A percentile compares a stretch with the other conserved stretches of the same genome.
phyloP scores from a whole-genome alignment of 2,113 vertebrate species.

The Heloderma charlesbogerti region DNA sequence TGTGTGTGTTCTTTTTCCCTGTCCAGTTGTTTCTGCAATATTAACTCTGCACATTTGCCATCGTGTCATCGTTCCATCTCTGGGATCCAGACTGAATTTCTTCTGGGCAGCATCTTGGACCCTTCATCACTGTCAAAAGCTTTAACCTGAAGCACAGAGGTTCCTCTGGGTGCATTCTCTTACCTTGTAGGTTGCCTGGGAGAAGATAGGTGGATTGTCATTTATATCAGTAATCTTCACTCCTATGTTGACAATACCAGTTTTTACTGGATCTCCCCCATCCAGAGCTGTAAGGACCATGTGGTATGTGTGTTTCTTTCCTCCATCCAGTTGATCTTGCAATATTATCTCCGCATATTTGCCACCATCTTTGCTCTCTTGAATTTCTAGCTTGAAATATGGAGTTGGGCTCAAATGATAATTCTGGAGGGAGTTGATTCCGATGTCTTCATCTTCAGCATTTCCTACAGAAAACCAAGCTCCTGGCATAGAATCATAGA shows the following conservation, averaged over 20 bases:
- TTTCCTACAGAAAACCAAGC: conserved; percentile 71
- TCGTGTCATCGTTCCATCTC: conserved; percentile 72
- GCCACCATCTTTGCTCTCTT: conserved; percentile 56
- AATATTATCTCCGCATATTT: conserved; percentile 74
- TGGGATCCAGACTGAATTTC: conserved; percentile 76
- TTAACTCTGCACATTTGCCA: conserved; percentile 71
- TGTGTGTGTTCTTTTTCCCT: conserved; percentile 66
- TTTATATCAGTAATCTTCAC: conserved; percentile 69
- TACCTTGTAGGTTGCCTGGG: conserved; percentile 53
- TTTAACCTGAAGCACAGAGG: conserved; percentile 63
- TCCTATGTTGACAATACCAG: conserved; percentile 50
- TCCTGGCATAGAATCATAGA: too few species aligned
- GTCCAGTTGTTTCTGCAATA: conserved; percentile 73
- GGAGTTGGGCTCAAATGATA: conserved; percentile 74
- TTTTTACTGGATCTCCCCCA: conserved; percentile 62
- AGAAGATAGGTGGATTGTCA: conserved; percentile 60
- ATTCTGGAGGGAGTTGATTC: conserved; percentile 74
- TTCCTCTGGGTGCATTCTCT: conserved; percentile 71
- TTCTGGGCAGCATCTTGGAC: conserved; percentile 45
- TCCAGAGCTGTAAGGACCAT: conserved; percentile 70
- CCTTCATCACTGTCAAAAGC: conserved; percentile 83
- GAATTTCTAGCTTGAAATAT: conserved; percentile 74
- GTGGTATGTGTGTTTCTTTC: conserved; percentile 56
- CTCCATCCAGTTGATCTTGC: conserved; percentile 73
- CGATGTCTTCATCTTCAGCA: conserved; percentile 79